Percentiles rank a stretch among this genome's conserved stretches.
Evolutionary conservation across 64 coral and sea anemone species (phyloP).

Genomic region (Stichodactyla mertensii): DNA sequence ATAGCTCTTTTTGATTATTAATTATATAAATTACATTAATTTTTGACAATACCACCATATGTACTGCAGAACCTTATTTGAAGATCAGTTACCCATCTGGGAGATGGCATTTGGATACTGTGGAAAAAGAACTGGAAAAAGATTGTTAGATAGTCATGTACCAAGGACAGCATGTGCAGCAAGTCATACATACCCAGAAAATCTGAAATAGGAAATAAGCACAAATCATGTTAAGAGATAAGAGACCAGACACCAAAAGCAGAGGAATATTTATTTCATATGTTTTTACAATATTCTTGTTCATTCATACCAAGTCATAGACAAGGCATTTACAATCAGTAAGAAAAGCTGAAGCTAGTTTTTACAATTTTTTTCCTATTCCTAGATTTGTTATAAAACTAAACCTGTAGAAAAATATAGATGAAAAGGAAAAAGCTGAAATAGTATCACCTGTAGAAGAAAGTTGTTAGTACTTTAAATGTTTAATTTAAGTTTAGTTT

Average conservation of each 20-base stretch:
- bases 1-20: background rate
- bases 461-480: background rate
- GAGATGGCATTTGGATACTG: background rate
- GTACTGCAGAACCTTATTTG: background rate
- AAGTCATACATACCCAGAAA: no score
- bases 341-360: background rate
- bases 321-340: constrained; percentile 10
- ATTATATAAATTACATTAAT: background rate
- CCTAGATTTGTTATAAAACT: no score
- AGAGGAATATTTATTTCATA: no score
- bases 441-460: background rate
- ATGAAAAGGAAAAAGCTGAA: background rate
- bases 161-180: background rate
- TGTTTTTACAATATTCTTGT: no score
- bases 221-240: no score
- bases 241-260: no score
- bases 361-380: constrained; percentile 11
- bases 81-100: background rate
- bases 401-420: background rate
- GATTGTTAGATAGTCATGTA: no score
- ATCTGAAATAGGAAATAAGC: no score
- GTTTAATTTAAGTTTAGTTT: background rate
- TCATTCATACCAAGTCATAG: background rate
- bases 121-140: background rate
- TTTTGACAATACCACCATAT: background rate